phyloP scores from a whole-genome alignment of 2,797 vertebrate species.

The Anguilla obscura region DNA sequence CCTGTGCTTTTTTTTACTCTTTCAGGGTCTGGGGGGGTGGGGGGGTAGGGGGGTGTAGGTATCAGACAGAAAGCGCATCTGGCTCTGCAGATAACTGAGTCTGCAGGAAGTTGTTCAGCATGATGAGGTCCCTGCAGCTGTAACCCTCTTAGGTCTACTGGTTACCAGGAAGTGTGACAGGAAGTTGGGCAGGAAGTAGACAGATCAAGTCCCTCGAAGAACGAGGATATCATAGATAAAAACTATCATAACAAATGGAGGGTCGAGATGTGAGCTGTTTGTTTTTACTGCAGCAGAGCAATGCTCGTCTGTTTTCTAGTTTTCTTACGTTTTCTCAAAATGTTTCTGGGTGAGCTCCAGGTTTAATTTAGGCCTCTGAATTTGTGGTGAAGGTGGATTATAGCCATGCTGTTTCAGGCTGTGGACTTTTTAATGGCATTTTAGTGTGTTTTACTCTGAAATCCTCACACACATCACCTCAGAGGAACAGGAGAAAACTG shows the following conservation, averaged over 20 bases:
- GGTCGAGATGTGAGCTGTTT: neutral
- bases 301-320: neutral
- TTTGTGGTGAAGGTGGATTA: neutral
- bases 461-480: constrained; percentile 45
- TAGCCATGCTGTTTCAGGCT: constrained; percentile 48
- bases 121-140: constrained; percentile 77
- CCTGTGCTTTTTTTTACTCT: neutral
- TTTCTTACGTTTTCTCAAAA: neutral
- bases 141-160: constrained; percentile 58
- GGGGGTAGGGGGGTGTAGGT: neutral
- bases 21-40: neutral
- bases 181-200: constrained; percentile 59
- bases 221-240: constrained; percentile 61
- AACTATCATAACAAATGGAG: constrained; percentile 2
- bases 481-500: constrained; percentile 59
- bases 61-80: constrained; percentile 53
- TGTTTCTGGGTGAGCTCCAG: neutral
- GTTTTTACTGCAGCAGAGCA: neutral
- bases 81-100: constrained; percentile 75
- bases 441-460: constrained; percentile 48
- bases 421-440: constrained; percentile 54
- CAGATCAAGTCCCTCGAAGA: constrained; percentile 58
- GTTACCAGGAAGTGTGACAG: constrained; percentile 59
- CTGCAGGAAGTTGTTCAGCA: constrained; percentile 81
- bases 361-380: neutral